Evolutionary conservation across 2,113 vertebrate species (phyloP), one percentile per base, ranked within the genome.

Genomic region (Pavo muticus): DNA sequence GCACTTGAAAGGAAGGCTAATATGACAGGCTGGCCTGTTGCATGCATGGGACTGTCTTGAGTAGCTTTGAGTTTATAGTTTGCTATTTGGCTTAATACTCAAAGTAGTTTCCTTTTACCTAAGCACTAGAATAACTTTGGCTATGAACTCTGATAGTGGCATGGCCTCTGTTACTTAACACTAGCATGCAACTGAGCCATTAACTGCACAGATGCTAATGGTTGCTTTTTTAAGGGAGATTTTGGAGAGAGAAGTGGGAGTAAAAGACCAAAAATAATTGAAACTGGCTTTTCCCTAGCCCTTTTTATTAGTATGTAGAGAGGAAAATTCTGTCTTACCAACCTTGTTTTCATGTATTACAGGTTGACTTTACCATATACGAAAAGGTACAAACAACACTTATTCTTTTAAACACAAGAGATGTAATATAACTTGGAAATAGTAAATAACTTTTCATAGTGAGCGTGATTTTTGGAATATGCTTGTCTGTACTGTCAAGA

Each of bases 91-190:
- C 91, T 89, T 93, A 67, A 68, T 93, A 88, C 93, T 96, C 89
- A 91, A 95, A 95, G 94, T 89, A 83, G 87, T 93, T 96, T 93
- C 60, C 87, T 94, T 93, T 76, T 69, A 39, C 67, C 84, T 19
- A 90, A 83, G 50, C 92, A 69, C 0, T 3, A 64, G 82, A 92
- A 95, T 86, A 85, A 73, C 56, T 94, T 90, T 88, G 72, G 84
- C 91, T 77, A 88, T 90, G 84, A 87, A 44, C 71, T 72, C 59
- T 94, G 94, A 90, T 91, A 94, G 91, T 0, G 0, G 39, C 60
- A 91, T 91, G 95, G 96, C 91, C 87, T 95, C 84, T 97, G 87
- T 97, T 96, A 90, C 85, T 95, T 95, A 30, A 88, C 94, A 88
- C 93, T 71, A 83, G 75, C 39, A 9, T 77, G 74, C 64, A 84